phyloP scores from a whole-genome alignment of 2,113 vertebrate genomes.

The Oreochromis tanganicae region DNA sequence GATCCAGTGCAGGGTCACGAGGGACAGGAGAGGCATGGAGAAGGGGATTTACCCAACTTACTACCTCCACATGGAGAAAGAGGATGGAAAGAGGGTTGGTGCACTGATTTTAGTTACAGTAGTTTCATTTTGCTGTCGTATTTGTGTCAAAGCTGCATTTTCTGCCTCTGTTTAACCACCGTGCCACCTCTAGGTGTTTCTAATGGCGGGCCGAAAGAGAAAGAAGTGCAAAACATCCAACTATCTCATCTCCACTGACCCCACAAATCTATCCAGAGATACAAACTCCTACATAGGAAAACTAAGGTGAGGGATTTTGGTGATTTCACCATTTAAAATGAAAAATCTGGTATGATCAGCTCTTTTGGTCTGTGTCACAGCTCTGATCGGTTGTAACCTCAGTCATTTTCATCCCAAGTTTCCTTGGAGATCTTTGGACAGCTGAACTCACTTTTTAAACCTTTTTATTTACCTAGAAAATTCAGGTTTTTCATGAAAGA shows the following conservation, averaged over 20 bases:
- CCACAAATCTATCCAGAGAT: slow-evolving; percentile 79
- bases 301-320: slow-evolving; percentile 71
- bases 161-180: background rate
- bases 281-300: slow-evolving; percentile 84
- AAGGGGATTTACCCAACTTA: slow-evolving; percentile 84
- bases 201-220: slow-evolving; percentile 84
- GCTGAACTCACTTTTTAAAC: background rate
- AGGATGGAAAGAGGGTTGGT: slow-evolving; percentile 76
- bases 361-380: background rate
- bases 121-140: background rate
- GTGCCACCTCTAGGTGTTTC: slow-evolving; percentile 67
- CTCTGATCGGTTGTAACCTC: background rate
- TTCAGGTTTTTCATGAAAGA: background rate
- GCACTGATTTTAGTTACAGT: background rate
- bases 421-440: background rate
- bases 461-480: background rate
- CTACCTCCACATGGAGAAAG: slow-evolving; percentile 83
- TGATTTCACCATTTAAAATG: background rate
- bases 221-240: slow-evolving; percentile 87
- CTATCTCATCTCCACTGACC: slow-evolving; percentile 85
- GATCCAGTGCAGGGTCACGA: slow-evolving; percentile 78
- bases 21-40: slow-evolving; percentile 80
- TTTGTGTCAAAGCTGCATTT: background rate
- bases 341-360: background rate
- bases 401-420: background rate